Percentiles rank a stretch among this genome's conserved stretches.
These are phyloP conservation scores for Acronicta psi DNA, from an alignment of 2,888 invertebrate species.

Conservation along the genomic window DNA sequence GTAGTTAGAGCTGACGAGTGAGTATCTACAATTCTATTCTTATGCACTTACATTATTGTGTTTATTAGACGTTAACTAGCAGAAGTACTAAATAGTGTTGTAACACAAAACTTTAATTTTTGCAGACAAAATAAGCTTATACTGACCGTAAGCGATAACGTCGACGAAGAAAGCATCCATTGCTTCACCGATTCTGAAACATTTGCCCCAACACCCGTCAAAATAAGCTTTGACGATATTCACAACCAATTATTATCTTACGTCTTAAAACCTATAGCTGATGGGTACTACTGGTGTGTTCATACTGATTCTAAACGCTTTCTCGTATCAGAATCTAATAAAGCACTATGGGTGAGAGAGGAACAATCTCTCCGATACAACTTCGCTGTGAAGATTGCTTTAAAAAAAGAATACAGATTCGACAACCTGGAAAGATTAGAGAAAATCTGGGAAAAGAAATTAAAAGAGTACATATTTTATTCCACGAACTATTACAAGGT, in stretches of 20 bases:
- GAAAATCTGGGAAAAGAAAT: constrained; percentile 67
- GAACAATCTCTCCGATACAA: constrained; percentile 66
- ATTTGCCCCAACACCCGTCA: constrained; percentile 69
- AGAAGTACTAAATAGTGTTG: too few relatives aligned
- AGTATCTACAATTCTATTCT: constrained; percentile 44
- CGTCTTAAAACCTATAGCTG: constrained; percentile 65
- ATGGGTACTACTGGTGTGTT: constrained; percentile 85
- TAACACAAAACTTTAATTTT: constrained; percentile 29
- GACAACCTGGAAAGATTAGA: constrained; percentile 48
- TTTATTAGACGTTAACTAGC: neutral
- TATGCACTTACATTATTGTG: constrained; percentile 3
- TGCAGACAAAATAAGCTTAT: constrained; percentile 73
- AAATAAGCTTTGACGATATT: constrained; percentile 57
- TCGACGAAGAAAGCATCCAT: constrained; percentile 65
- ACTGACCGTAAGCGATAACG: constrained; percentile 63
- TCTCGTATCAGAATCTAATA: constrained; percentile 71
- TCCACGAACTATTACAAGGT: constrained; percentile 70
- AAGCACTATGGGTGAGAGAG: constrained; percentile 71
- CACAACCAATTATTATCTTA: constrained; percentile 55
- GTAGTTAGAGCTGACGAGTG: constrained; percentile 69
- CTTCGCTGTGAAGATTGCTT: constrained; percentile 73
- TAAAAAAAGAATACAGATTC: constrained; percentile 58
- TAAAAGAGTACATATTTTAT: constrained; percentile 76
- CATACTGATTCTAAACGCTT: constrained; percentile 70
- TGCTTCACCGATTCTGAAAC: constrained; percentile 80